Evolutionary conservation across 1,140 invertebrate genomes (phyloP).

Genomic region (Laupala kohalensis): DNA sequence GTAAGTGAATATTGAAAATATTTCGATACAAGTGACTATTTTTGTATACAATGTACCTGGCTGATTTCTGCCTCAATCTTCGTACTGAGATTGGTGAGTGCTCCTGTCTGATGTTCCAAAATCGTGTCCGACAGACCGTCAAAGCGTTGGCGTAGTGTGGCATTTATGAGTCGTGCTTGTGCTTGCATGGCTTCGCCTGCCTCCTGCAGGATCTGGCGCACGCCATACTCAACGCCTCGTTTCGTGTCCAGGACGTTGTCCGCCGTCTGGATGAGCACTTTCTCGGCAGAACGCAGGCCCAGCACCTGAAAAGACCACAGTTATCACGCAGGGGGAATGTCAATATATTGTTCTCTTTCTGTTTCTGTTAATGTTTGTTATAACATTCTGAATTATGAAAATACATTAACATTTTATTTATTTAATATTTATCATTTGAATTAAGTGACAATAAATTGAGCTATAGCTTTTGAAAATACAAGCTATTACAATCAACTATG

Average conservation of each 20-base stretch:
- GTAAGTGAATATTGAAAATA: no score
- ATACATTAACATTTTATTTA: no score
- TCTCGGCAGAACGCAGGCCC: conserved; percentile 39
- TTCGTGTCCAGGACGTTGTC: conserved; percentile 75
- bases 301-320: not conserved
- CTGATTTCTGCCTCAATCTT: conserved; percentile 71
- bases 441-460: no score
- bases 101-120: conserved; percentile 56
- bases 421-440: no score
- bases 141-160: conserved; percentile 52
- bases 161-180: conserved; percentile 50
- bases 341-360: no score
- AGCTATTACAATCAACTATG: no score
- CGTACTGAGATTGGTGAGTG: conserved; percentile 56
- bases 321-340: no score
- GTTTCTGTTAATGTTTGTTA: no score
- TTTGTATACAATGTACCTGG: conserved; percentile 21
- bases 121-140: conserved; percentile 53
- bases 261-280: conserved; percentile 66
- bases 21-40: no score
- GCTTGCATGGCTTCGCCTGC: conserved; percentile 53
- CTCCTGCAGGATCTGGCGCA: conserved; percentile 72
- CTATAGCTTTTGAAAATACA: no score
- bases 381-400: no score
- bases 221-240: conserved; percentile 68